These are phyloP conservation scores for Seriola aureovittata DNA, from an alignment of 2,113 vertebrate genomes.

Conservation along the genomic window DNA sequence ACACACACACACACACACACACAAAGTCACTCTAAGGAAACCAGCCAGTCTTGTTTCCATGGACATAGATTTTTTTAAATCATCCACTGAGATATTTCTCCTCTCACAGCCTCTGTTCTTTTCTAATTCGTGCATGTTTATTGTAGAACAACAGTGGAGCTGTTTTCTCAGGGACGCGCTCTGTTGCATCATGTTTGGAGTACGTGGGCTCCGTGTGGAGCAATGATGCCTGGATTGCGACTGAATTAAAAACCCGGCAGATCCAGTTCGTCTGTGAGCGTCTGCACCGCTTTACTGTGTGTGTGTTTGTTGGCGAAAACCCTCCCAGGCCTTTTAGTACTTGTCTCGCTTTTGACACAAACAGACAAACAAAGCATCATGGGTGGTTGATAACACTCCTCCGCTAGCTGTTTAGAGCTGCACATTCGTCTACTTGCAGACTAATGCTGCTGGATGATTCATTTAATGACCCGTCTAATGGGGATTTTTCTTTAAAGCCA, in stretches of 20 bases:
- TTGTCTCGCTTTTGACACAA: constrained; percentile 10
- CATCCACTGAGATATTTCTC: constrained; percentile 40
- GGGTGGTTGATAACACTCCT: constrained; percentile 26
- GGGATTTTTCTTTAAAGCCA: background rate
- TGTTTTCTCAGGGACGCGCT: constrained; percentile 22
- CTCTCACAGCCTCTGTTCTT: constrained; percentile 33
- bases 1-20: background rate
- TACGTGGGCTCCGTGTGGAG: constrained; percentile 9
- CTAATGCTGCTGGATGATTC: background rate
- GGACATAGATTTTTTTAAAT: constrained; percentile 63
- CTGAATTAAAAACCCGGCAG: background rate
- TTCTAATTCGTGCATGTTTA: constrained; percentile 25
- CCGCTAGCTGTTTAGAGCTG: background rate
- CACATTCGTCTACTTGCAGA: background rate
- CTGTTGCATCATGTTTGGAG: constrained; percentile 20
- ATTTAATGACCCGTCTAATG: background rate
- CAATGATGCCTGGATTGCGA: background rate
- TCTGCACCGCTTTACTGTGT: background rate
- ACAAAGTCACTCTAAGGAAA: constrained; percentile 22
- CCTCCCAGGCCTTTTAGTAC: background rate
- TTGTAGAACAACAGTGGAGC: constrained; percentile 5
- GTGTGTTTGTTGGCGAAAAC: background rate
- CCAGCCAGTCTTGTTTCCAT: constrained; percentile 73
- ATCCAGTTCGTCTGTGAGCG: background rate
- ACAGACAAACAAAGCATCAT: constrained; percentile 11